A percentile compares a stretch with the other conserved stretches of the same genome.
Evolutionary conservation across 1,140 invertebrate species (phyloP).

Genomic region (Helicoverpa zea): DNA sequence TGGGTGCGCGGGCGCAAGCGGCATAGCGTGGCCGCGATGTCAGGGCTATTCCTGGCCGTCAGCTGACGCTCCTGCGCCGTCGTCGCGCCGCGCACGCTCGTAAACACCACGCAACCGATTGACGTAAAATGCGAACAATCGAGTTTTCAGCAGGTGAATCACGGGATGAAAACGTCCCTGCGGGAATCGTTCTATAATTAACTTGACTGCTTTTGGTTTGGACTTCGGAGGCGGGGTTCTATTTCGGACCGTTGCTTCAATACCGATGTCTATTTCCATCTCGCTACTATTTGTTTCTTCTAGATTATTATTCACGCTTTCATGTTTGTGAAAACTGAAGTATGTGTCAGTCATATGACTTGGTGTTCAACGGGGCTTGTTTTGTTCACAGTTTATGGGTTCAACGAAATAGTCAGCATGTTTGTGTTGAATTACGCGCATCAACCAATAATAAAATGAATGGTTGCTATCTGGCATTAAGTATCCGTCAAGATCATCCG

Average conservation of each 20-base stretch:
- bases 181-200: conserved; percentile 80
- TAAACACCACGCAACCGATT: conserved; percentile 85
- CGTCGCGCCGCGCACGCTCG: conserved; percentile 64
- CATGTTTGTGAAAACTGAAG: conserved; percentile 33
- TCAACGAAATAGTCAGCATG: conserved; percentile 11
- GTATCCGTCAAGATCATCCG: background rate
- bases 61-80: conserved; percentile 81
- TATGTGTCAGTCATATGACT: conserved; percentile 42
- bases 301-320: conserved; percentile 64
- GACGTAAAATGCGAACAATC: conserved; percentile 85
- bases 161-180: conserved; percentile 81
- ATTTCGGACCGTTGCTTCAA: conserved; percentile 80
- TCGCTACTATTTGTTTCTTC: conserved; percentile 70
- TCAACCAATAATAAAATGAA: background rate
- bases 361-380: conserved; percentile 27
- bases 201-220: conserved; percentile 85
- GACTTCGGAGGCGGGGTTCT: conserved; percentile 82
- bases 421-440: background rate
- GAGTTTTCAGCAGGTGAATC: conserved; percentile 85
- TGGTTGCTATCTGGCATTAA: background rate
- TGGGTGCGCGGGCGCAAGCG: conserved; percentile 82
- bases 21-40: conserved; percentile 84
- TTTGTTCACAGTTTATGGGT: conserved; percentile 26
- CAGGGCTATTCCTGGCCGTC: conserved; percentile 85
- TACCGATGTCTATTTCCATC: conserved; percentile 78